A percentile compares a stretch with the other conserved stretches of the same genome.
These are phyloP conservation scores for Sebastes steindachneri DNA, from an alignment of 2,797 vertebrate genomes.

Conservation along the genomic window DNA sequence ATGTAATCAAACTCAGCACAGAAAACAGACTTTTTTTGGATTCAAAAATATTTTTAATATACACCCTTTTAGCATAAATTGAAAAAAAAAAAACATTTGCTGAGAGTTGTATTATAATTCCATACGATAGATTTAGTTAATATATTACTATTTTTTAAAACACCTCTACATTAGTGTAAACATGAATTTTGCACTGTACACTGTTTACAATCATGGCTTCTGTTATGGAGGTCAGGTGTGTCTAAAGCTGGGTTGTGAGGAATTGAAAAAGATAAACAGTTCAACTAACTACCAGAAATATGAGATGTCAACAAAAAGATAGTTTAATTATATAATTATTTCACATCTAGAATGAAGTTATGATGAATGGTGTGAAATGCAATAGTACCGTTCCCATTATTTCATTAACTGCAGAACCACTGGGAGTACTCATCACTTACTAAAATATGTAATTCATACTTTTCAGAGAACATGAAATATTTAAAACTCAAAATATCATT, in stretches of 20 bases:
- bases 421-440: not conserved
- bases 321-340: not conserved
- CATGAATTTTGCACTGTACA: not conserved
- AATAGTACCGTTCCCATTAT: not conserved
- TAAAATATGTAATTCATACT: not conserved
- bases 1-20: not conserved
- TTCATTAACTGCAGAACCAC: not conserved
- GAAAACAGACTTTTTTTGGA: not conserved
- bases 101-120: slow-evolving; percentile 34
- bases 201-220: slow-evolving; percentile 44
- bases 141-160: slow-evolving; percentile 14
- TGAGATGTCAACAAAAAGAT: not conserved
- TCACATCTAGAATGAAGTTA: slow-evolving; percentile 17
- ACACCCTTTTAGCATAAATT: slow-evolving; percentile 61
- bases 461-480: not conserved
- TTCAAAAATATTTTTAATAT: slow-evolving; percentile 65
- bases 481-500: not conserved
- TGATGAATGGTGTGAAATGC: not conserved
- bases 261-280: not conserved
- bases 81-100: slow-evolving; percentile 42
- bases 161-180: not conserved
- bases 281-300: not conserved
- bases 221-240: slow-evolving; percentile 32
- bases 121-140: slow-evolving; percentile 1
- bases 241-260: slow-evolving; percentile 42